phyloP scores from a whole-genome alignment of 2,113 vertebrate genomes.

The Gallinago undulata region DNA sequence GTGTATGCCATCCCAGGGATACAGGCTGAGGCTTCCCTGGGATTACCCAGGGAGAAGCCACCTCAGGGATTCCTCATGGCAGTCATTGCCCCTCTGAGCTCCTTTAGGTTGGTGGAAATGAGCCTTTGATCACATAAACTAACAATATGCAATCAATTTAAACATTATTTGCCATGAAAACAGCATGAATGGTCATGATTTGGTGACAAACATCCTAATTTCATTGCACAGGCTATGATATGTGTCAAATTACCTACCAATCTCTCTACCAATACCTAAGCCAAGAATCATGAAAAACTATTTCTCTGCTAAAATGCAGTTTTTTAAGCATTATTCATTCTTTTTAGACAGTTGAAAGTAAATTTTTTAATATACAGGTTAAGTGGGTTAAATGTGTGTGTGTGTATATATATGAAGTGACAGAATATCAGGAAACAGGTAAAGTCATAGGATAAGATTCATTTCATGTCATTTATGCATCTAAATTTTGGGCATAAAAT shows the following conservation, averaged over 20 bases:
- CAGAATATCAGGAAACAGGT: neutral
- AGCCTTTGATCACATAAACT: neutral
- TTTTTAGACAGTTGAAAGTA: neutral
- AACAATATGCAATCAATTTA: neutral
- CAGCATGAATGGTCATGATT: neutral
- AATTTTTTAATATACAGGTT: neutral
- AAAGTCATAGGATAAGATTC: neutral
- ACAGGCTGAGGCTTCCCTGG: accelerated
- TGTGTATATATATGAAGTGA: neutral
- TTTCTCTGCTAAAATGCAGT: neutral
- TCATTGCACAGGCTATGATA: neutral
- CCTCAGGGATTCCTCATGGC: neutral
- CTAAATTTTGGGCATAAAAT: neutral
- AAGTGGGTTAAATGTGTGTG: neutral
- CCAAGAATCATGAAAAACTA: neutral
- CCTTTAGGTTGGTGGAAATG: neutral
- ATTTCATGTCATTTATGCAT: neutral
- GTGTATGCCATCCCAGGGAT: neutral
- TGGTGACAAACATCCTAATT: neutral
- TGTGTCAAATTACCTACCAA: neutral
- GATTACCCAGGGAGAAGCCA: accelerated
- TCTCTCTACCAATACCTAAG: neutral
- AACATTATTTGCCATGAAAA: neutral
- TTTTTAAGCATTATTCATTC: neutral
- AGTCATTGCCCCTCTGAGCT: neutral